Conservation (phyloP, 1,140 invertebrate genomes). For the Drosophila kanapiae region DNA sequence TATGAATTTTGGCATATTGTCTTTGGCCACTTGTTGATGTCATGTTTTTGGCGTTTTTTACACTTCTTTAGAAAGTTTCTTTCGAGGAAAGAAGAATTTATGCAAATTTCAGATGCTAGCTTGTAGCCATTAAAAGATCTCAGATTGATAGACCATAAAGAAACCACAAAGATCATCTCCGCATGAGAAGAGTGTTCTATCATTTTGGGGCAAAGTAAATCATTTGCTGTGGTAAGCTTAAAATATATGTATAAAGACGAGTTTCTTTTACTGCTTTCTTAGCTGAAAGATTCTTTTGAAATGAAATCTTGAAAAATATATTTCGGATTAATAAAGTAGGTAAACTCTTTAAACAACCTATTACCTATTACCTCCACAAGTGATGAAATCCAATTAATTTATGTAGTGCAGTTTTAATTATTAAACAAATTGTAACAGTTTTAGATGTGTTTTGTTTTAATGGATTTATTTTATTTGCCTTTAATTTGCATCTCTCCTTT, state of each 20-base stretch:
- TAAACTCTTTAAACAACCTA: not conserved
- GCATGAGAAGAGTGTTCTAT: slow-evolving; percentile 17
- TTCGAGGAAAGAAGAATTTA: slow-evolving; percentile 30
- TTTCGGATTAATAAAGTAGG: not conserved
- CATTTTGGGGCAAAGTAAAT: slow-evolving; percentile 20
- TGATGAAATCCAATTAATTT: too few relatives aligned
- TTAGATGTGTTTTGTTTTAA: too few relatives aligned
- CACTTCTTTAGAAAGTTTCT: slow-evolving; percentile 43
- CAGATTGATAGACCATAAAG: slow-evolving; percentile 27
- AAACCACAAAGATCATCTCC: slow-evolving; percentile 23
- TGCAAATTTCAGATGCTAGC: slow-evolving; percentile 31
- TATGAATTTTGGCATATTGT: not conserved
- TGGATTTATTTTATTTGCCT: too few relatives aligned
- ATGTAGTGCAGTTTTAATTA: too few relatives aligned
- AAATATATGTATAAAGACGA: not conserved
- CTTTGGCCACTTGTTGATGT: slow-evolving; percentile 65
- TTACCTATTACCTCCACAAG: too few relatives aligned
- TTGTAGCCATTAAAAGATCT: slow-evolving; percentile 37
- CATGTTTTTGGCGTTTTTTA: slow-evolving; percentile 22
- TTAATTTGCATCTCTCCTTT: too few relatives aligned
- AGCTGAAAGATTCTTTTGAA: not conserved
- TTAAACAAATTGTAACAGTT: too few relatives aligned
- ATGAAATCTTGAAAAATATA: not conserved
- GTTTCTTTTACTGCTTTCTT: not conserved
- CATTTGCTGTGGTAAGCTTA: slow-evolving; percentile 3